Percentiles rank a stretch among this genome's conserved stretches.
Evolutionary conservation across 2,797 vertebrate genomes (phyloP).

Genomic region (Micromesistius poutassou): DNA sequence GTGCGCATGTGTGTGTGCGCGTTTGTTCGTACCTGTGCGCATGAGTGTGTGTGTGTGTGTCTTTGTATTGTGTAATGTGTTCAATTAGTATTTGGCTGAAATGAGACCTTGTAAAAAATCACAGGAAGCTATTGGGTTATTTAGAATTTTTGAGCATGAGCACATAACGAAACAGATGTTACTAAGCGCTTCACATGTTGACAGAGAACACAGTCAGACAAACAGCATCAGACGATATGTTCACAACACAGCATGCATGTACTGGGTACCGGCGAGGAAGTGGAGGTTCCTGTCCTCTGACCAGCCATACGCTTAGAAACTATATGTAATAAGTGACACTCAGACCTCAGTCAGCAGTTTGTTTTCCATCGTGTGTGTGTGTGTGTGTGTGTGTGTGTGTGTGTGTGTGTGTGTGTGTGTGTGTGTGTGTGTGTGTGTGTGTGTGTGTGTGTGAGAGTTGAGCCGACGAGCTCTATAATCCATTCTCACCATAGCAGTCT

Average conservation of each 20-base stretch:
- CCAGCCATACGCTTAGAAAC: neutral
- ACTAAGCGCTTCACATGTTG: neutral
- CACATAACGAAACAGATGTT: neutral
- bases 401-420: slow-evolving; percentile 29
- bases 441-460: slow-evolving; percentile 44
- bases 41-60: neutral
- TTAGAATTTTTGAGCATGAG: neutral
- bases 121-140: neutral
- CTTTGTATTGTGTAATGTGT: neutral
- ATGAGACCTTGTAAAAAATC: neutral
- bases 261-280: neutral
- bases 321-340: neutral
- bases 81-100: neutral
- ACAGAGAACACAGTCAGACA: neutral
- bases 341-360: neutral
- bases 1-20: too few species aligned
- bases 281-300: neutral
- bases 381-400: slow-evolving; percentile 27
- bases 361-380: slow-evolving; percentile 11
- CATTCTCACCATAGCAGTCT: slow-evolving; percentile 90
- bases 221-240: neutral
- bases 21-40: too few species aligned
- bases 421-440: slow-evolving; percentile 34
- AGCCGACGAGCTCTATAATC: slow-evolving; percentile 82
- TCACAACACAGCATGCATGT: neutral